These are phyloP conservation scores for Odontophorus gujanensis DNA, from an alignment of 2,113 vertebrate species.

Conservation along the genomic window DNA sequence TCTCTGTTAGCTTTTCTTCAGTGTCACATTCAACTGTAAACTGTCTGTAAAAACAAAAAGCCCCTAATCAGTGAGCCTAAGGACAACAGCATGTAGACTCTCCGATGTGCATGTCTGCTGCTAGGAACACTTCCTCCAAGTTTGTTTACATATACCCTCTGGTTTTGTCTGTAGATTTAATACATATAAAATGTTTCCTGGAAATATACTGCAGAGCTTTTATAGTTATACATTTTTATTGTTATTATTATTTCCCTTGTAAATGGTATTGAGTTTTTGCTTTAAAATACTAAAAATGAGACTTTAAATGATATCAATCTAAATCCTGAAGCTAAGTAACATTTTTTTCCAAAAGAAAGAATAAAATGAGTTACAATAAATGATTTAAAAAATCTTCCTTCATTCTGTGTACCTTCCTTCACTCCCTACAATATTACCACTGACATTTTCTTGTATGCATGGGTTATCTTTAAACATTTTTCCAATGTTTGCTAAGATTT, in stretches of 20 bases:
- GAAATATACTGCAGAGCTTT: background rate
- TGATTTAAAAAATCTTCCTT: background rate
- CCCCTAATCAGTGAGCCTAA: background rate
- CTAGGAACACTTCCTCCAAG: background rate
- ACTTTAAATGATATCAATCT: fast-evolving
- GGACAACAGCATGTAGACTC: background rate
- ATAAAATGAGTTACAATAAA: background rate
- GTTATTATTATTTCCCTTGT: background rate
- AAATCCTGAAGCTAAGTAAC: background rate
- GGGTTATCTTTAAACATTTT: background rate
- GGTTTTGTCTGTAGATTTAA: background rate
- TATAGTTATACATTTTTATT: background rate
- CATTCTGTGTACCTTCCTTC: fast-evolving
- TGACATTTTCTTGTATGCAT: background rate
- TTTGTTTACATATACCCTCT: background rate
- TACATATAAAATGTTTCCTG: background rate
- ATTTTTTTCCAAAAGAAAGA: background rate
- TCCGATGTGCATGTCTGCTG: background rate
- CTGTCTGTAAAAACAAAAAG: background rate
- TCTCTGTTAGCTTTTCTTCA: background rate
- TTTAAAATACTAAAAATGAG: background rate
- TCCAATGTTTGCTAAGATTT: background rate
- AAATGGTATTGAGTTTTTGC: background rate
- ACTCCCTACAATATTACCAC: background rate
- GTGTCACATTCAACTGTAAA: background rate